Conservation (phyloP, 2,113 vertebrate genomes). For the Sylvilagus bachmani region DNA sequence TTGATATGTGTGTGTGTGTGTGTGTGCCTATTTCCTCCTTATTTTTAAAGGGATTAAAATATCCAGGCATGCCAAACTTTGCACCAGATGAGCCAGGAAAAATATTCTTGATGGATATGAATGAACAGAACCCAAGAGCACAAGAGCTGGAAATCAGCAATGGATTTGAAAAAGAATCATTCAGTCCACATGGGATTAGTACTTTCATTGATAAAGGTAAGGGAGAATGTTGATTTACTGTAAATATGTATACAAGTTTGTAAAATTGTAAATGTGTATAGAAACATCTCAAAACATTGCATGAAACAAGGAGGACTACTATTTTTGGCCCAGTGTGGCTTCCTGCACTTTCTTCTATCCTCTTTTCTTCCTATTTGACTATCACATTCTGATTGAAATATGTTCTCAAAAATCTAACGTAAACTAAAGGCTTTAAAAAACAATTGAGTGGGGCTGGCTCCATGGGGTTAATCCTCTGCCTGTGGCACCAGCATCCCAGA, state of each 20-base stretch:
- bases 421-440: slow-evolving; percentile 42
- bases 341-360: background rate
- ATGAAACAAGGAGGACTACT: background rate
- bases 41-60: slow-evolving; percentile 90
- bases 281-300: background rate
- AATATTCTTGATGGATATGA: slow-evolving; percentile 92
- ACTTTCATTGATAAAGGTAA: slow-evolving; percentile 91
- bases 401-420: slow-evolving; percentile 4
- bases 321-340: background rate
- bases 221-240: background rate
- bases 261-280: background rate
- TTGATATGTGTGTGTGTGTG: background rate
- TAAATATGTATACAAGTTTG: background rate
- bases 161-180: slow-evolving; percentile 92
- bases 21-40: slow-evolving; percentile 14
- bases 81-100: slow-evolving; percentile 89
- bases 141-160: slow-evolving; percentile 90
- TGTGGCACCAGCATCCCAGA: no score
- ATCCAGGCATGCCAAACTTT: slow-evolving; percentile 84
- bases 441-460: background rate
- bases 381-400: background rate
- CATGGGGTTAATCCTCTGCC: no score
- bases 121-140: slow-evolving; percentile 87
- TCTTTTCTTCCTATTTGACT: background rate
- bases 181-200: slow-evolving; percentile 97